Conservation (phyloP, 2,797 vertebrate species). For the Rhincodon typus region DNA sequence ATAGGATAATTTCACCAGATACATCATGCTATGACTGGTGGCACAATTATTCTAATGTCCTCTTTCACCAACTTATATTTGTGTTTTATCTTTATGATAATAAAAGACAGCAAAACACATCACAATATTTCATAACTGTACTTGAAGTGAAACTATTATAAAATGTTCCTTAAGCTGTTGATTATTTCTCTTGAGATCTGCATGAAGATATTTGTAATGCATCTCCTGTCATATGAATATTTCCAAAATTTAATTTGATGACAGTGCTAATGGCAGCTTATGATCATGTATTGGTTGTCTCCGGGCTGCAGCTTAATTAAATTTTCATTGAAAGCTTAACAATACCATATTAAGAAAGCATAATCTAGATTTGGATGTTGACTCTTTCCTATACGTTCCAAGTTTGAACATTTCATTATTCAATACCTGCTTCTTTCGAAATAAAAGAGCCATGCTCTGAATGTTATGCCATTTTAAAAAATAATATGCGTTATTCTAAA, state of each 20-base stretch:
- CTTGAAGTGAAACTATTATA: background rate
- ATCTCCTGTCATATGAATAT: background rate
- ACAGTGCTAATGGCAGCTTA: background rate
- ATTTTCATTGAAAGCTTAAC: background rate
- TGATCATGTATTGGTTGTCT: background rate
- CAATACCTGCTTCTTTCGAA: background rate
- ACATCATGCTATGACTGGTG: background rate
- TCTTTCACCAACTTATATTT: background rate
- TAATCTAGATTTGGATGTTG: background rate
- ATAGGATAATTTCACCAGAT: background rate
- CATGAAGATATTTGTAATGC: background rate
- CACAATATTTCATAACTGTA: background rate
- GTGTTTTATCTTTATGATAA: background rate
- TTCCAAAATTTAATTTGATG: background rate
- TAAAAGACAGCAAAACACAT: background rate
- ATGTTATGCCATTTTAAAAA: background rate
- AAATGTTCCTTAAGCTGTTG: background rate
- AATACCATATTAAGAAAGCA: background rate
- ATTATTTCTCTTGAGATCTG: background rate
- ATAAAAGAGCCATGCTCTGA: background rate
- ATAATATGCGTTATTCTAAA: background rate
- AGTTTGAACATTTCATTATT: background rate
- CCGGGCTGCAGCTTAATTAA: background rate
- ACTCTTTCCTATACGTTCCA: background rate
- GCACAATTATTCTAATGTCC: background rate